Base-by-base conservation (phyloP, 2,888 invertebrate species). In the Nineta flava region DNA sequence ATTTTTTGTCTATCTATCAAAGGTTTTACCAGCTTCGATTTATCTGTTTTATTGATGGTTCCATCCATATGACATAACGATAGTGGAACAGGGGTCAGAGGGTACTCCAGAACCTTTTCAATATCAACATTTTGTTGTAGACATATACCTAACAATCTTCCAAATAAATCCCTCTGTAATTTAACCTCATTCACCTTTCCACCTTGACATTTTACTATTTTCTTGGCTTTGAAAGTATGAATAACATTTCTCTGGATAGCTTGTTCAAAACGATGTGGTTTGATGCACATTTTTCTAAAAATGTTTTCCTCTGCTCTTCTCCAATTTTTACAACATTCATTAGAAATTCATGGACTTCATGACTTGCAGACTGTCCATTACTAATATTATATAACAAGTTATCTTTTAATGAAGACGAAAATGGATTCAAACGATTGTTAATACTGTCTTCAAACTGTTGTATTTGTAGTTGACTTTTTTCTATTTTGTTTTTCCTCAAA, bases 11-110 rank as follows among this genome's bases (percentile, higher is more conserved):
- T 44, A 43, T 52, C 50, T 52, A 54, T 50, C 10, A 59, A 31
- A 6, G 53, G 16, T 52, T 55, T 53, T n/a, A 57, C 48, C n/a
- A 59, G 45, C 17, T 34, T 50, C 1, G 56, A 55, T 52, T 61
- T 58, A 15, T 57, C 54, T 2, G 57, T 59, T 52, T 57, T 57
- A 40, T 55, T 47, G 19, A 57, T 56, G 9, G 49, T 50, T 2
- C 58, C 55, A 50, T 57, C 57, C 9, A 56, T 17, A 50, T 60
- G 57, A 43, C 56, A 57, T 44, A 59, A 34, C 3, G 57, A 51
- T 34, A 57, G 15, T 10, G 57, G 58, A 1, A 59, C 52, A 21
- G 58, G 54, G 5, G 57, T 57, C 12, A 58, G 47, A 3, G 58
- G 57, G 35, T 55, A 57, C 7, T 50, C 17, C 16, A 58, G 47